These are phyloP conservation scores for Taenioides sp. DNA, from an alignment of 2,797 vertebrate genomes.

Conservation along the genomic window DNA sequence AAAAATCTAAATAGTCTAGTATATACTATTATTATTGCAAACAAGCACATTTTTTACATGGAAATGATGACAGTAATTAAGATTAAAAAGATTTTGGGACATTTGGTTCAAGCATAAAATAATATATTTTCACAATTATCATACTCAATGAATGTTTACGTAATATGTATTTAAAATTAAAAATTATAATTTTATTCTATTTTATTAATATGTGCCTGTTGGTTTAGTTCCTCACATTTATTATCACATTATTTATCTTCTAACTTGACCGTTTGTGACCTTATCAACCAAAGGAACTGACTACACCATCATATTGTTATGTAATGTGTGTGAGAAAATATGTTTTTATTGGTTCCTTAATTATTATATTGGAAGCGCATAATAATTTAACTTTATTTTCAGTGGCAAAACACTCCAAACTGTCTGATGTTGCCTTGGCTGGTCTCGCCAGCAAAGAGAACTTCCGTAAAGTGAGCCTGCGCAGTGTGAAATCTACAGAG, in stretches of 20 bases:
- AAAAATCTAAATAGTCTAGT: too few species aligned
- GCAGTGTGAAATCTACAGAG: slow-evolving; percentile 79
- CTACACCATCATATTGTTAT: neutral
- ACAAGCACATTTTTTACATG: neutral
- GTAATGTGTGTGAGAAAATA: neutral
- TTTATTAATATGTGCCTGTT: neutral
- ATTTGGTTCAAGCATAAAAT: too few species aligned
- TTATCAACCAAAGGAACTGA: neutral
- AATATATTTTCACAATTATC: too few species aligned
- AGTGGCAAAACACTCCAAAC: slow-evolving; percentile 84
- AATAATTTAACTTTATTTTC: neutral
- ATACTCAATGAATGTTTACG: too few species aligned
- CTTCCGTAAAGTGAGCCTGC: slow-evolving; percentile 80
- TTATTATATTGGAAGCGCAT: neutral
- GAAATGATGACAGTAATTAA: neutral
- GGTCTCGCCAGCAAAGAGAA: slow-evolving; percentile 85
- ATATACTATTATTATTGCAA: too few species aligned
- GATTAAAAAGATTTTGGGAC: neutral
- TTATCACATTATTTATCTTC: neutral
- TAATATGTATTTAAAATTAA: neutral
- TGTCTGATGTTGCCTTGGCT: slow-evolving; percentile 80
- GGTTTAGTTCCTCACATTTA: neutral
- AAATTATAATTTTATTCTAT: neutral
- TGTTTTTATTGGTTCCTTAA: neutral
- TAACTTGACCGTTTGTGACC: neutral